Conservation (phyloP, 2,113 vertebrate genomes). For the Onychostruthus taczanowskii region DNA sequence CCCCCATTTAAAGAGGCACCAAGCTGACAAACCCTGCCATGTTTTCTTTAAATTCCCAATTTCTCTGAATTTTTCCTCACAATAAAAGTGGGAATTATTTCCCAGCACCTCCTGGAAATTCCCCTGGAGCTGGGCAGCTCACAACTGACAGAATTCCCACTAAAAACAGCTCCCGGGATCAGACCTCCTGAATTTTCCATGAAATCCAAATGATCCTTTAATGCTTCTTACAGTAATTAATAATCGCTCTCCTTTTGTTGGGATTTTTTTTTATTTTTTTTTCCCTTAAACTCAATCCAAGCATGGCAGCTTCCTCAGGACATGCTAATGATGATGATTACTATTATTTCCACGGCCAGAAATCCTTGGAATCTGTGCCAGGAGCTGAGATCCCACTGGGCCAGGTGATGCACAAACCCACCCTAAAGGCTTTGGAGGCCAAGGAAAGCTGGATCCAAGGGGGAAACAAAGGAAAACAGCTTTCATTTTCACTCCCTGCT, state of each 20-base stretch:
- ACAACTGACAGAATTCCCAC: background rate
- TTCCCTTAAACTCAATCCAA: background rate
- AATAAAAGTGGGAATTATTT: fast-evolving
- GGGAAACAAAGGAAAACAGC: fast-evolving
- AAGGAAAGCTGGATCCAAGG: background rate
- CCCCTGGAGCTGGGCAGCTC: background rate
- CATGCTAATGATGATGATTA: background rate
- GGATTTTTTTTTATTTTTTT: background rate
- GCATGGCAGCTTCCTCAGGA: background rate
- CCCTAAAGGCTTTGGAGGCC: background rate
- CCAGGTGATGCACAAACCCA: background rate
- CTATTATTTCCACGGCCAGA: background rate
- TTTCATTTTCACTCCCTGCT: background rate
- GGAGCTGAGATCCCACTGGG: background rate
- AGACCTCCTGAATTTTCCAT: background rate
- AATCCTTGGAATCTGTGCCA: background rate
- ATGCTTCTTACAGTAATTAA: background rate
- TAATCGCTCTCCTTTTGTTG: background rate
- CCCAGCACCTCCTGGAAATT: background rate
- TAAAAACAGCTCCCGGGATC: background rate
- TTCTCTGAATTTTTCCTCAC: background rate
- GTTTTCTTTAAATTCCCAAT: background rate
- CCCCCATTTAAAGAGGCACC: background rate
- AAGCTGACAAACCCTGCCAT: background rate
- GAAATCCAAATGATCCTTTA: background rate